These are phyloP conservation scores for Drosophila vallismaia DNA, from an alignment of 2,888 invertebrate species.

Conservation along the genomic window DNA sequence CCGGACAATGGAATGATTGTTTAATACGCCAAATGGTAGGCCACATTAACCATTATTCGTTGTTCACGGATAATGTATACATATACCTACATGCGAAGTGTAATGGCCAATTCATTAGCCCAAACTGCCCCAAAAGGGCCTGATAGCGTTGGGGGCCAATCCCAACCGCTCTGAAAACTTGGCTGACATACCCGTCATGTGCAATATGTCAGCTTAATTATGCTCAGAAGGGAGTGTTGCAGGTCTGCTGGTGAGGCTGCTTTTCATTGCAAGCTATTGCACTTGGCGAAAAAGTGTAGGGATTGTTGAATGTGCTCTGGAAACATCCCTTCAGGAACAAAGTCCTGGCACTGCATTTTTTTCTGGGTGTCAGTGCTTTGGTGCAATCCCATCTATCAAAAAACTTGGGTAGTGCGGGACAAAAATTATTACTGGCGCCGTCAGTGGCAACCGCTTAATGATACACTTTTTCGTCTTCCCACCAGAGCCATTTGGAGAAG, in stretches of 20 bases:
- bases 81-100: not conserved
- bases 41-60: conserved; percentile 27
- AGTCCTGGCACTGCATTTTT: not conserved
- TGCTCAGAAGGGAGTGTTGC: conserved; percentile 24
- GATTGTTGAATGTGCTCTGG: not conserved
- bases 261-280: not conserved
- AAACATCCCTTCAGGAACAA: not conserved
- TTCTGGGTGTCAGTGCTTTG: not conserved
- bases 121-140: conserved; percentile 19
- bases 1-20: conserved; percentile 12
- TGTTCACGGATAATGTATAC: not conserved
- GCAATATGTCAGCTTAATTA: conserved; percentile 67
- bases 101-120: conserved; percentile 38
- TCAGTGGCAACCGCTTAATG: conserved; percentile 73
- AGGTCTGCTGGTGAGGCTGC: not conserved
- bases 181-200: conserved; percentile 64
- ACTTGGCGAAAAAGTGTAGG: not conserved
- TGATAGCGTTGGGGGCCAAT: not conserved
- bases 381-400: conserved; percentile 56
- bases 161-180: conserved; percentile 36
- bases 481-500: conserved; percentile 92
- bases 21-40: conserved; percentile 10
- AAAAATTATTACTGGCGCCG: conserved; percentile 45
- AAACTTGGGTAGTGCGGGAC: conserved; percentile 3
- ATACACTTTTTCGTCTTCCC: conserved; percentile 22